A percentile compares a stretch with the other conserved stretches of the same genome.
Conservation (phyloP, 2,888 invertebrate genomes). For the Hybos culiciformis region DNA sequence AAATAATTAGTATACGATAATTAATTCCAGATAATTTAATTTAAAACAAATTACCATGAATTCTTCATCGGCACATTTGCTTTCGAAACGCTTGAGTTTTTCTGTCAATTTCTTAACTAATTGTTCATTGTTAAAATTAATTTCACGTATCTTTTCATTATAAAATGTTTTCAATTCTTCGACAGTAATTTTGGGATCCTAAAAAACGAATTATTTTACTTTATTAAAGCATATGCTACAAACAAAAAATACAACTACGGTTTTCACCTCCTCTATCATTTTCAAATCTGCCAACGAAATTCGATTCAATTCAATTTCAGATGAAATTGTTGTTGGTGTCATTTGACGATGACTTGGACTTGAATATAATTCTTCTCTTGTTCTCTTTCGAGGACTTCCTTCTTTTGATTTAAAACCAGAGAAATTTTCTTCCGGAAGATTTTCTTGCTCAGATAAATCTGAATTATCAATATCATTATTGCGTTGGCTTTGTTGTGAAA, state of each 20-base stretch:
- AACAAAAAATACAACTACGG: constrained; percentile 1
- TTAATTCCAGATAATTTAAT: too few species aligned
- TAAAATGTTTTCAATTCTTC: constrained; percentile 30
- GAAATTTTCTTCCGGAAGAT: constrained; percentile 24
- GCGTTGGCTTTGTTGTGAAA: constrained; percentile 51
- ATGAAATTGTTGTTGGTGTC: constrained; percentile 22
- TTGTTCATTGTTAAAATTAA: constrained; percentile 26
- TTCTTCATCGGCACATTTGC: constrained; percentile 31
- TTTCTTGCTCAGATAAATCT: constrained; percentile 32
- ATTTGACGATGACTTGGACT: constrained; percentile 34
- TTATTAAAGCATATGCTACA: background rate
- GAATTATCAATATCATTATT: constrained; percentile 39
- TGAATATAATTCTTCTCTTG: constrained; percentile 28
- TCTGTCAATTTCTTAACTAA: constrained; percentile 26
- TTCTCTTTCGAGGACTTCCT: constrained; percentile 26
- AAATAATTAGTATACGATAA: too few species aligned
- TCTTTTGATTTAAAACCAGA: constrained; percentile 17
- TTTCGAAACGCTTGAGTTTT: constrained; percentile 29
- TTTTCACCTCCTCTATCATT: constrained; percentile 14
- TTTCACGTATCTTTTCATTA: constrained; percentile 29
- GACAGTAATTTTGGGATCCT: constrained; percentile 22
- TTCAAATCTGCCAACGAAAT: constrained; percentile 15
- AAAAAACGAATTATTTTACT: constrained; percentile 3
- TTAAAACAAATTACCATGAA: constrained; percentile 25
- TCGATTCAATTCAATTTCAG: background rate